Percentiles rank a stretch among this genome's conserved stretches.
Evolutionary conservation across 2,113 vertebrate genomes (phyloP).

Genomic region (Gobius niger): DNA sequence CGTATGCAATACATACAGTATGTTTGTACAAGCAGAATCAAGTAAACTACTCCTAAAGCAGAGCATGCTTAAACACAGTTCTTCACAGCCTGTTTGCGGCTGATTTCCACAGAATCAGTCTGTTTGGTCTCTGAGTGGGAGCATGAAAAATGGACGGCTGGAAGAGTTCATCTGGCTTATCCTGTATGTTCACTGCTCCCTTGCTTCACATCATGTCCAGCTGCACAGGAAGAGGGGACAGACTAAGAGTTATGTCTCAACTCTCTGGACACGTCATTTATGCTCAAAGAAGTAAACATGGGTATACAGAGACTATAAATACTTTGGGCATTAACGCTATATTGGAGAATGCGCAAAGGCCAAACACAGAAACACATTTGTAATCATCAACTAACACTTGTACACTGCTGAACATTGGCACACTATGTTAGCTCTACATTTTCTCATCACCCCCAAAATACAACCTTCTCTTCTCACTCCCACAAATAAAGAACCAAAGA

Average conservation of each 20-base stretch:
- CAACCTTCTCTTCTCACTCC: too few species aligned
- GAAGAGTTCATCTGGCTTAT: conserved; percentile 37
- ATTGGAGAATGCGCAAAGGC: neutral
- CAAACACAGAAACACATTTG: neutral
- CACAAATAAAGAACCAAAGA: neutral
- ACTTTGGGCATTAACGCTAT: neutral
- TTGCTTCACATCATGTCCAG: conserved; percentile 88
- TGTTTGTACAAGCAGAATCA: neutral
- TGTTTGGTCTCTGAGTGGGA: conserved; percentile 12
- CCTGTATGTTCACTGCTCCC: conserved; percentile 23
- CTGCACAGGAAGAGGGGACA: conserved; percentile 75
- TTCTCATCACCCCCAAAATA: too few species aligned
- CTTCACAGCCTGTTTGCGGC: neutral
- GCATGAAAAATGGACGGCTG: conserved; percentile 41
- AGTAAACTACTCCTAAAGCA: neutral
- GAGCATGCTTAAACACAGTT: neutral
- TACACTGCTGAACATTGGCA: too few species aligned
- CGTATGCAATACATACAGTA: neutral
- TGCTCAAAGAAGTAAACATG: neutral
- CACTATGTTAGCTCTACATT: too few species aligned
- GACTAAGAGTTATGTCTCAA: conserved; percentile 16
- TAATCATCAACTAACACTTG: too few species aligned
- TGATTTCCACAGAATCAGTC: neutral
- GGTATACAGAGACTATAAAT: neutral
- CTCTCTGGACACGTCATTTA: conserved; percentile 6